phyloP scores from a whole-genome alignment of 35 echinoderm and acorn worm species.

The Lytechinus pictus region DNA sequence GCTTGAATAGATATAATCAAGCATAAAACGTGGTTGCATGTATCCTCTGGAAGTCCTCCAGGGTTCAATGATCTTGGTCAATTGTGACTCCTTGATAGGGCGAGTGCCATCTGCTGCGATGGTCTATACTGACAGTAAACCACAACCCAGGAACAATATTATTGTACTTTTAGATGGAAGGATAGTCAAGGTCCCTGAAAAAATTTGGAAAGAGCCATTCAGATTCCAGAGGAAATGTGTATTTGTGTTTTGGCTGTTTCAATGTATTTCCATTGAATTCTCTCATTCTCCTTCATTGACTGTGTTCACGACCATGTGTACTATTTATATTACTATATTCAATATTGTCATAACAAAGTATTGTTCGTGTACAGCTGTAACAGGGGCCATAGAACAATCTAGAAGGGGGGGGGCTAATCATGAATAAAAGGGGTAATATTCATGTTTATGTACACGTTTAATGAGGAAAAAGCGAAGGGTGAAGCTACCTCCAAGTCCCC shows the following conservation, averaged over 20 bases:
- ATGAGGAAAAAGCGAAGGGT: too few relatives aligned
- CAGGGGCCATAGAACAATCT: too few relatives aligned
- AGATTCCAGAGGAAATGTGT: background rate
- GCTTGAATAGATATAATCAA: background rate
- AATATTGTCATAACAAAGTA: background rate
- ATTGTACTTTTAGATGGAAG: background rate
- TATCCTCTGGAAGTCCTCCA: background rate
- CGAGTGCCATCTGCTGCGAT: background rate
- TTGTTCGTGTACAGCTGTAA: background rate
- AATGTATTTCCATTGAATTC: background rate
- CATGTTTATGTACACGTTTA: too few relatives aligned
- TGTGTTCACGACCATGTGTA: background rate
- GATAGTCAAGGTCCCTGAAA: background rate
- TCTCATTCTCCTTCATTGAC: background rate
- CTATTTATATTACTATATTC: background rate
- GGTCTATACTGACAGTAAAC: background rate
- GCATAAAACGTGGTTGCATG: background rate
- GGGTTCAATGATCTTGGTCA: background rate
- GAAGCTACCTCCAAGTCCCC: too few relatives aligned
- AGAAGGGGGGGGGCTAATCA: too few relatives aligned
- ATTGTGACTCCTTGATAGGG: background rate
- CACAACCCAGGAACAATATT: background rate
- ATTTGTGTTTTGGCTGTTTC: background rate
- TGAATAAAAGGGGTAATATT: too few relatives aligned
- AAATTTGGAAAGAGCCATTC: background rate